Conservation (phyloP, 2,113 vertebrate species). For the Pelobates fuscus region DNA sequence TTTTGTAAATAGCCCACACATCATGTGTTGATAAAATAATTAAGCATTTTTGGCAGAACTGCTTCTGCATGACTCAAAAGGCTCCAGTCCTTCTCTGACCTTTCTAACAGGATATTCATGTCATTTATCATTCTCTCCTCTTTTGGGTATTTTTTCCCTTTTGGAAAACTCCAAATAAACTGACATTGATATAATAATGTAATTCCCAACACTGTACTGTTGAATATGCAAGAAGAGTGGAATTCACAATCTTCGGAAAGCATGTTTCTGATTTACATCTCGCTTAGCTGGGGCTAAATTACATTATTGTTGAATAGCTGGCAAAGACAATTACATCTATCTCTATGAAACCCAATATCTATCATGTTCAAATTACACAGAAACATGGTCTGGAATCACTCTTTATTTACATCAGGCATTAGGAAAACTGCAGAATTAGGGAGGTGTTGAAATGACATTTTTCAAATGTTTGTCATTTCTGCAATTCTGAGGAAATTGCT, state of each 20-base stretch:
- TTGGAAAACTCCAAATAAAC: not conserved
- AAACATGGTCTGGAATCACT: conserved; percentile 41
- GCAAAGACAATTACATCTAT: conserved; percentile 47
- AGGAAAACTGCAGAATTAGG: conserved; percentile 67
- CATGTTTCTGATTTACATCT: conserved; percentile 42
- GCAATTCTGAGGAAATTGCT: conserved; percentile 72
- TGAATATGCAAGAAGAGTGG: conserved; percentile 31
- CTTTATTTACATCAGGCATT: conserved; percentile 62
- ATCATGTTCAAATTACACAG: conserved; percentile 64
- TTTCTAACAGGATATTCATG: conserved; percentile 21
- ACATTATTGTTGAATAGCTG: conserved; percentile 44
- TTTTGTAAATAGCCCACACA: too few relatives aligned
- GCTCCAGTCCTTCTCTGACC: too few relatives aligned
- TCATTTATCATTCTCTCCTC: not conserved
- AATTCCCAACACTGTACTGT: conserved; percentile 26
- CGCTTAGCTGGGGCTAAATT: conserved; percentile 33
- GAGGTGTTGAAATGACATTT: conserved; percentile 72
- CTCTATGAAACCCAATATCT: conserved; percentile 52
- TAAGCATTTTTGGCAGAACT: too few relatives aligned
- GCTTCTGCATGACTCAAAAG: too few relatives aligned
- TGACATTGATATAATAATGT: conserved; percentile 42
- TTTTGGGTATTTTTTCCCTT: conserved; percentile 14
- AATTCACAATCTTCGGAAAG: conserved; percentile 34
- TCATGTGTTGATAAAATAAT: too few relatives aligned
- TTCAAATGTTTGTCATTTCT: conserved; percentile 69